Base-by-base conservation (phyloP, 2,888 invertebrate genomes). In the Bruchidius siliquastri region DNA sequence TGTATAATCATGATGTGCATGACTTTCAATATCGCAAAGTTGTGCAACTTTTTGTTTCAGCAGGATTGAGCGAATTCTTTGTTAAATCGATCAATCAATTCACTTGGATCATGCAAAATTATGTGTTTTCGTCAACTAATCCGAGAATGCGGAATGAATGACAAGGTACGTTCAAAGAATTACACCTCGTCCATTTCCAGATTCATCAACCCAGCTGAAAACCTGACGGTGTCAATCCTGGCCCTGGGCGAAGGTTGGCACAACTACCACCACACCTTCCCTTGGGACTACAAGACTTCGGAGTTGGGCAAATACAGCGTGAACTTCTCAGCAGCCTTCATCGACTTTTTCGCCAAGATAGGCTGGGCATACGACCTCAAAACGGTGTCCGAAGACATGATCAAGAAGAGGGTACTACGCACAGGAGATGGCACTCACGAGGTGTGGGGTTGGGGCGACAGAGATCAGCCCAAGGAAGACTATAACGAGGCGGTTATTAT, bases 241-340 rank as follows among this genome's bases (percentile, higher is more conserved):
- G 93, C 94, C 0, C 84, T 94, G 21, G 94, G 94, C 0, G 94
- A 94, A 83, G 94, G 94, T n/a, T 94, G 93, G 93, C 94, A 94
- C 85, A 94, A 94, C 85, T 94, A 92, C 83, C 94, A 94, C 83
- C 94, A 94, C 83, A 93, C 92, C n/a, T 92, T 93, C 83, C 91
- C 86, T 0, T 90, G 87, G 88, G 89, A 88, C 78, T 90, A 88
- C 83, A 89, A 86, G 83, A 89, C 89, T 80, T 90, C 85, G 80
- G 91, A 89, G 85, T 76, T 87, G 72, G 86, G 80, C 69, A 75
- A 79, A 71, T 78, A 78, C 76, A 72, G 73, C 22, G 81, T 81
- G 72, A 97, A 97, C 84, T 83, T 93, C 0, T 95, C 96, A 0
- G 94, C 96, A 0, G 89, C 88, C 0, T 92, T 96, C 80, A 95